These are phyloP conservation scores for Pandemis corylana DNA, from an alignment of 2,888 invertebrate species.

Conservation along the genomic window DNA sequence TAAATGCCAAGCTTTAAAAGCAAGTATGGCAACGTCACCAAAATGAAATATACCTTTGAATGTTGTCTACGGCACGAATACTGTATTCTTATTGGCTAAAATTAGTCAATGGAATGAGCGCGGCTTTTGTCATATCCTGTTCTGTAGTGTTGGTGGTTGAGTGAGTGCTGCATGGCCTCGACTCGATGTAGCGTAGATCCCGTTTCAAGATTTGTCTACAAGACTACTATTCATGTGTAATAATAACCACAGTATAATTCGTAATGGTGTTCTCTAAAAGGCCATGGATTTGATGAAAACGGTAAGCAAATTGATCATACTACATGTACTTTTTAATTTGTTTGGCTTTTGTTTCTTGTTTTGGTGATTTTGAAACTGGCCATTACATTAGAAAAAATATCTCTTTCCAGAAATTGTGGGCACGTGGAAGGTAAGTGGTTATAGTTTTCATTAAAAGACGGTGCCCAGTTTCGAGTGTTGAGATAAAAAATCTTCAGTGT, in stretches of 20 bases:
- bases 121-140: constrained; percentile 83
- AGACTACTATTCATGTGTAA: constrained; percentile 66
- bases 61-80: constrained; percentile 54
- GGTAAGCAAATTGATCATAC: constrained; percentile 75
- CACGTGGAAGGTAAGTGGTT: constrained; percentile 83
- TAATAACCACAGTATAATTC: constrained; percentile 75
- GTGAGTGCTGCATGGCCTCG: constrained; percentile 81
- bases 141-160: constrained; percentile 61
- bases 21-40: constrained; percentile 53
- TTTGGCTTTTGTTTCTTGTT: constrained; percentile 86
- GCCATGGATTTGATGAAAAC: constrained; percentile 86
- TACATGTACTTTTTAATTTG: constrained; percentile 70
- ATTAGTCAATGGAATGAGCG: constrained; percentile 67
- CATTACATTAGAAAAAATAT: constrained; percentile 85
- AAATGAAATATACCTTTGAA: constrained; percentile 46
- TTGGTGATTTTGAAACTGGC: constrained; percentile 85
- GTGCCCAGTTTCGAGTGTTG: constrained; percentile 72
- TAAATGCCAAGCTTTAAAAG: constrained; percentile 25
- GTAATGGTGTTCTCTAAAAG: constrained; percentile 84
- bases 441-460: constrained; percentile 71
- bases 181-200: constrained; percentile 63
- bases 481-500: constrained; percentile 65
- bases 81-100: constrained; percentile 62
- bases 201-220: constrained; percentile 73
- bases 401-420: constrained; percentile 84